These are phyloP conservation scores for Neoniphon sammara DNA, from an alignment of 2,797 vertebrate genomes.

Conservation along the genomic window DNA sequence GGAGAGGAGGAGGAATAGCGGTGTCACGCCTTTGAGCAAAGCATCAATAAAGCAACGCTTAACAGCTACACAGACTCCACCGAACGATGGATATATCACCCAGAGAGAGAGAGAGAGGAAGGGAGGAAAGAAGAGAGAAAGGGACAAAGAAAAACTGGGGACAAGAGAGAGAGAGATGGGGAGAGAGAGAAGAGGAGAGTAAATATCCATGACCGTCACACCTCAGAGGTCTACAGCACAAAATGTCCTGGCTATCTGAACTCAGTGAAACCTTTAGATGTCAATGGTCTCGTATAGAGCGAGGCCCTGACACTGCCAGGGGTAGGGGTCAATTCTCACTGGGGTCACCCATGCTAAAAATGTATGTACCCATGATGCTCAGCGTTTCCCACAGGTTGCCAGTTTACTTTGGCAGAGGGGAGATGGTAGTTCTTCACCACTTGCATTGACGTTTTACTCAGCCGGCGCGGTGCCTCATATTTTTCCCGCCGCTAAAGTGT, in stretches of 20 bases:
- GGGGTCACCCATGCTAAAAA: no score
- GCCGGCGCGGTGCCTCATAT: neutral
- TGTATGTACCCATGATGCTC: no score
- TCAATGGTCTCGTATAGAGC: no score
- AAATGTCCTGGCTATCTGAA: neutral
- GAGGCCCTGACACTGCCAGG: no score
- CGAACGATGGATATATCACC: constrained; percentile 46
- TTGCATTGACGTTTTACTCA: constrained; percentile 47
- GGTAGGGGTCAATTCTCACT: no score
- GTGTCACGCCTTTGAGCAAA: neutral
- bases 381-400: constrained; percentile 28
- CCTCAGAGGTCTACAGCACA: neutral
- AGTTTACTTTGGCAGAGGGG: no score
- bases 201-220: constrained; percentile 9
- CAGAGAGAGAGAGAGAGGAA: neutral
- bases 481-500: constrained; percentile 25
- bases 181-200: constrained; percentile 2
- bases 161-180: neutral
- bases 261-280: neutral
- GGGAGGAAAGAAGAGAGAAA: neutral
- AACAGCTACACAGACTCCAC: constrained; percentile 16
- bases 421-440: no score
- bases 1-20: constrained; percentile 1
- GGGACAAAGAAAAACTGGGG: neutral
- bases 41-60: constrained; percentile 33